These are phyloP conservation scores for Neolamprologus kungweensis DNA, from an alignment of 2,113 vertebrate genomes.

Conservation along the genomic window DNA sequence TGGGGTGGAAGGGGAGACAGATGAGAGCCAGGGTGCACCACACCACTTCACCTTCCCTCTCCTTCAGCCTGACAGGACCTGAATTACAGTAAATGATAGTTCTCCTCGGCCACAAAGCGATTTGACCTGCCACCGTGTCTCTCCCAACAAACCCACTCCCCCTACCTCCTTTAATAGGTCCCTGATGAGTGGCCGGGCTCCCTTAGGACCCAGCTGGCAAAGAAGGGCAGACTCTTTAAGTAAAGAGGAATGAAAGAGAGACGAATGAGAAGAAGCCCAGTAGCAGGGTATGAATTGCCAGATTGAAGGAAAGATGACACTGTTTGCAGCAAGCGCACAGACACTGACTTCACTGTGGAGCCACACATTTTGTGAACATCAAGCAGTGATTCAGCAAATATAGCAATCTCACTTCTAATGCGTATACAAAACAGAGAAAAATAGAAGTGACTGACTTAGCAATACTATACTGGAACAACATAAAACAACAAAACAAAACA, in stretches of 20 bases:
- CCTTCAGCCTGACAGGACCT: constrained; percentile 77
- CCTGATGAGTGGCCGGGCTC: constrained; percentile 67
- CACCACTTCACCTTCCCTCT: constrained; percentile 86
- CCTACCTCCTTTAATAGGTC: constrained; percentile 74
- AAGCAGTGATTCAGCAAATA: background rate
- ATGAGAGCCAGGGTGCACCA: constrained; percentile 67
- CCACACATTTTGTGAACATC: background rate
- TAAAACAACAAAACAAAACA: background rate
- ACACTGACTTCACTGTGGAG: background rate
- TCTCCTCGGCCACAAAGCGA: constrained; percentile 79
- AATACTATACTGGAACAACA: background rate
- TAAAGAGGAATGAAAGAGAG: constrained; percentile 20
- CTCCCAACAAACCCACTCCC: constrained; percentile 54
- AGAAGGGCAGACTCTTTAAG: constrained; percentile 13
- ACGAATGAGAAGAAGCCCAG: constrained; percentile 34
- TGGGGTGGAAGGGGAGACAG: constrained; percentile 63
- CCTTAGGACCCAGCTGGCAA: constrained; percentile 69
- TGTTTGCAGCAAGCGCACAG: background rate
- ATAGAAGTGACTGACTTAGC: background rate
- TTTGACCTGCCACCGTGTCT: constrained; percentile 79
- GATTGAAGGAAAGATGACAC: background rate
- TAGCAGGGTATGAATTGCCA: constrained; percentile 54
- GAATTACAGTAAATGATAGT: constrained; percentile 88
- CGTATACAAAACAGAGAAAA: background rate
- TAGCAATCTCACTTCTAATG: background rate